Conservation (phyloP, 2,113 vertebrate species). For the Dipodomys ordii region DNA sequence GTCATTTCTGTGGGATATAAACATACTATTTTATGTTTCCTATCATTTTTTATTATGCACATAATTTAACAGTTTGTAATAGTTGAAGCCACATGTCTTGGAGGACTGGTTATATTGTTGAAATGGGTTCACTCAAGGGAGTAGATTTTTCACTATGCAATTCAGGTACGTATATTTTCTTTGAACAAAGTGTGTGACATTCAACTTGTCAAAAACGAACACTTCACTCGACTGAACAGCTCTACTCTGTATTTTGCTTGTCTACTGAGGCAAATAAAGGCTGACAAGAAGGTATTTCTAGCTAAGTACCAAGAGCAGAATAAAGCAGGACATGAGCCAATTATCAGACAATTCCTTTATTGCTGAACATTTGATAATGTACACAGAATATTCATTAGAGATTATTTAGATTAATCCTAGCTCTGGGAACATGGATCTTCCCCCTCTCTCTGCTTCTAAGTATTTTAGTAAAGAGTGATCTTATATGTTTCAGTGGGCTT, state of each 20-base stretch:
- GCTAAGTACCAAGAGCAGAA: slow-evolving; percentile 49
- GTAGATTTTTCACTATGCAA: slow-evolving; percentile 57
- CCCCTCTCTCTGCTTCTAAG: not conserved
- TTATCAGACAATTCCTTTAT: slow-evolving; percentile 58
- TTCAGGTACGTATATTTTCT: slow-evolving; percentile 73
- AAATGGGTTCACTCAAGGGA: slow-evolving; percentile 69
- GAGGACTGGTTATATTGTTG: slow-evolving; percentile 52
- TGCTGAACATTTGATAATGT: slow-evolving; percentile 52
- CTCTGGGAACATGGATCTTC: not conserved
- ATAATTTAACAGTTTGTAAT: slow-evolving; percentile 71
- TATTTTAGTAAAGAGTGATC: slow-evolving; percentile 7
- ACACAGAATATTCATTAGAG: slow-evolving; percentile 19
- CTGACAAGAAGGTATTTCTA: slow-evolving; percentile 60
- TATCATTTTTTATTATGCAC: slow-evolving; percentile 64
- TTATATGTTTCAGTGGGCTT: not conserved
- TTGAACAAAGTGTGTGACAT: slow-evolving; percentile 63
- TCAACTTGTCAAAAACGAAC: slow-evolving; percentile 71
- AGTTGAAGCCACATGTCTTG: slow-evolving; percentile 60
- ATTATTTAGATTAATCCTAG: slow-evolving; percentile 52
- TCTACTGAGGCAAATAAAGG: slow-evolving; percentile 71
- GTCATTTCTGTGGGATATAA: slow-evolving; percentile 74
- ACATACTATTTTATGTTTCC: slow-evolving; percentile 74
- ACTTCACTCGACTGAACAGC: slow-evolving; percentile 62
- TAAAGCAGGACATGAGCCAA: slow-evolving; percentile 46
- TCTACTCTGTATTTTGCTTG: slow-evolving; percentile 61